Conservation (phyloP, 2,113 vertebrate species). For the Ivindomyrus marchei region DNA sequence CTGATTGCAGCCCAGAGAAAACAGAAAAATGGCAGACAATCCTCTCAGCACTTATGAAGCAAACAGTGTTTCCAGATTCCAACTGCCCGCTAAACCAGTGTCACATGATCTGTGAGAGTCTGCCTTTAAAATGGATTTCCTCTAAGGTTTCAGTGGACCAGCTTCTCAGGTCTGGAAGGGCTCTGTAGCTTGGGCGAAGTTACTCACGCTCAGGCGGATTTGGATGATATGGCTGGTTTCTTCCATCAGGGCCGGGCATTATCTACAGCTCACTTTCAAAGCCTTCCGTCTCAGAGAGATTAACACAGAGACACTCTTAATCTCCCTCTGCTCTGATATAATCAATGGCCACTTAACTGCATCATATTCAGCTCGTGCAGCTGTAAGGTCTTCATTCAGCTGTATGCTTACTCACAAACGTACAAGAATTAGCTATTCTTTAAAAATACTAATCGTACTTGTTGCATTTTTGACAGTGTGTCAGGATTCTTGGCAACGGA, state of each 20-base stretch:
- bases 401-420: neutral
- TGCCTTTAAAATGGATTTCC: neutral
- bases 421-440: neutral
- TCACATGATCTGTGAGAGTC: neutral
- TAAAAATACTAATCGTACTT: neutral
- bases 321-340: slow-evolving; percentile 12
- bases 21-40: neutral
- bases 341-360: neutral
- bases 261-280: slow-evolving; percentile 3
- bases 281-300: neutral
- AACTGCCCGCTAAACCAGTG: neutral
- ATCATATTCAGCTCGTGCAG: neutral
- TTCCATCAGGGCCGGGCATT: neutral
- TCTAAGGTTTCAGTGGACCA: neutral
- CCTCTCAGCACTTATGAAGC: neutral
- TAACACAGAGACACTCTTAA: slow-evolving; percentile 14
- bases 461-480: neutral
- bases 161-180: neutral
- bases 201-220: neutral
- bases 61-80: neutral
- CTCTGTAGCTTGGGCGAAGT: neutral
- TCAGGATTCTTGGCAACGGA: neutral
- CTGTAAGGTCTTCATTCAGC: neutral
- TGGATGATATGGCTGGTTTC: neutral
- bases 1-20: neutral